Evolutionary conservation across 2,888 invertebrate species (phyloP).

Genomic region (Drosophila pseudotalamancana): DNA sequence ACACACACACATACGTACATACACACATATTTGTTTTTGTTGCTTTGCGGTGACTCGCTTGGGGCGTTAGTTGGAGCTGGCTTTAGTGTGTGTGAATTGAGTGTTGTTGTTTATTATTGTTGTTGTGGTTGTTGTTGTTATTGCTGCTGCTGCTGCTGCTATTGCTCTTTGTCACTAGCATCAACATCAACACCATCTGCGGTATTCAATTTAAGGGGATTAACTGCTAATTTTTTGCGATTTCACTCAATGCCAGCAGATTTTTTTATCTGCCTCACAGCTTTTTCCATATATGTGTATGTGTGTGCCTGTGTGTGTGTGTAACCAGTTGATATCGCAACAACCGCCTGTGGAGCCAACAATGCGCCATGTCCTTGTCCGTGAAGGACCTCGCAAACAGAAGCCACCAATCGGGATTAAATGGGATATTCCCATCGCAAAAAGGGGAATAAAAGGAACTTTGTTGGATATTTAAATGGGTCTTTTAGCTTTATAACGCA

Average conservation of each 20-base stretch:
- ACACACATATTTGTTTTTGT: conserved; percentile 22
- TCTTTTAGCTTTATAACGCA: neutral
- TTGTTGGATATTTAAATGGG: neutral
- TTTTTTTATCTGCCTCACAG: conserved; percentile 29
- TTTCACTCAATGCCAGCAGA: conserved; percentile 72
- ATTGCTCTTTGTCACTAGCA: conserved; percentile 53
- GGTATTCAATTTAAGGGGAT: conserved; percentile 84
- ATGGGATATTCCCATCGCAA: conserved; percentile 27
- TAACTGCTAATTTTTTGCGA: conserved; percentile 82
- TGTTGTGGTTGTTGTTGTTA: conserved; percentile 14
- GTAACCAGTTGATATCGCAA: neutral
- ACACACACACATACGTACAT: conserved; percentile 15
- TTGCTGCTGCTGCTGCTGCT: conserved; percentile 23
- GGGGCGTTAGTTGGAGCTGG: conserved; percentile 17
- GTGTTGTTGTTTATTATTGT: conserved; percentile 31
- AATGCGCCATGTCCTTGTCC: conserved; percentile 5
- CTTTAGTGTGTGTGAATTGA: conserved; percentile 46
- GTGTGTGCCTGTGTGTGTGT: neutral
- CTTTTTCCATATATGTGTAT: neutral
- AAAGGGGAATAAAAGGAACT: neutral
- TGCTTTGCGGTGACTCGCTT: conserved; percentile 33
- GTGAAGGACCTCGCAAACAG: conserved; percentile 21
- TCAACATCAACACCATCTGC: conserved; percentile 74
- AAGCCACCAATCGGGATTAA: conserved; percentile 43
- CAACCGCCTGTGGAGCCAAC: conserved; percentile 59